These are phyloP conservation scores for Periplaneta americana DNA, from an alignment of 1,140 invertebrate species.

Conservation along the genomic window DNA sequence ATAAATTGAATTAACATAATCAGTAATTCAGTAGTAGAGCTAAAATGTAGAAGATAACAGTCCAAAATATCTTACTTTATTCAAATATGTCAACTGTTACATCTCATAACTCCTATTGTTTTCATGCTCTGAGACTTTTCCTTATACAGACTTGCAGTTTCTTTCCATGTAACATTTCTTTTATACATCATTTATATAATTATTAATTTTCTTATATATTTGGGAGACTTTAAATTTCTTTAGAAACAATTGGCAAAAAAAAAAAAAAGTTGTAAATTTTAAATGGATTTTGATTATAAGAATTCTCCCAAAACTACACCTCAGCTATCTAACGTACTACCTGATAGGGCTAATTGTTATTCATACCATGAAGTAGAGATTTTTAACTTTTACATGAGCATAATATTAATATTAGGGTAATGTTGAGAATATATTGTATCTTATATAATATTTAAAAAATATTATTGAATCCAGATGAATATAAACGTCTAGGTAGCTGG, in stretches of 20 bases:
- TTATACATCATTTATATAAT: neutral
- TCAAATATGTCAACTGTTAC: too few relatives aligned
- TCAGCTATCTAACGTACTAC: constrained; percentile 5
- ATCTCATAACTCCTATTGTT: neutral
- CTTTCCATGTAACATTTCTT: neutral
- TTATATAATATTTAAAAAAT: too few relatives aligned
- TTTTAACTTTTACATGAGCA: too few relatives aligned
- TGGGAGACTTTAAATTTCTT: neutral
- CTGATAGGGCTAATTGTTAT: constrained; percentile 3
- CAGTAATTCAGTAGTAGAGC: neutral
- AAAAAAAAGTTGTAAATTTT: neutral
- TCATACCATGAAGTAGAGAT: constrained; percentile 76
- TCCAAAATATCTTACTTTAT: too few relatives aligned
- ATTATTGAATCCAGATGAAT: neutral
- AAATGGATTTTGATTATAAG: neutral
- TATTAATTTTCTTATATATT: neutral
- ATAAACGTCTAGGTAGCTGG: neutral
- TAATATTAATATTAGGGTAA: too few relatives aligned
- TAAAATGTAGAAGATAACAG: too few relatives aligned
- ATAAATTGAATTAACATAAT: neutral
- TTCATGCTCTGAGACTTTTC: neutral
- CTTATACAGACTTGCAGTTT: neutral
- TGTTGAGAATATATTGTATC: too few relatives aligned
- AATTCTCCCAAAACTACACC: constrained; percentile 17
- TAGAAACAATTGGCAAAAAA: neutral